Percentiles rank a stretch among this genome's conserved stretches.
Conservation (phyloP, 2,113 vertebrate species). For the Pycnonotus jocosus region DNA sequence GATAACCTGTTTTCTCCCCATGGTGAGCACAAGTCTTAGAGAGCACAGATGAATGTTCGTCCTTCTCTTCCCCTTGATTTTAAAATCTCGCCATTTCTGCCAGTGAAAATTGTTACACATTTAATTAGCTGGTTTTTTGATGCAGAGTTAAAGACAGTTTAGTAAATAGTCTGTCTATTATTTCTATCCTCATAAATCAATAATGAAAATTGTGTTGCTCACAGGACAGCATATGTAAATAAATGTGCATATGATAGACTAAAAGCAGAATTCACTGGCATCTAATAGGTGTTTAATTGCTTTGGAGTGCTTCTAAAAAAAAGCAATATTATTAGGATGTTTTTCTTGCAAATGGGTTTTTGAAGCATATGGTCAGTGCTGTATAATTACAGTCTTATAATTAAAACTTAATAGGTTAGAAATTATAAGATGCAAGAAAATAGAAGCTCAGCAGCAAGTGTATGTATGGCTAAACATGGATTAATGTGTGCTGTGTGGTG, state of each 20-base stretch:
- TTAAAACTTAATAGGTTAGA: neutral
- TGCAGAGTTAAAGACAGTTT: neutral
- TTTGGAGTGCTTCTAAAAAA: conserved; percentile 7
- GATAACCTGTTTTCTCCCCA: neutral
- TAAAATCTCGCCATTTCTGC: neutral
- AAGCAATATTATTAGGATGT: neutral
- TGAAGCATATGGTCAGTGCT: neutral
- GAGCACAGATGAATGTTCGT: neutral
- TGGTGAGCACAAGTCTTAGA: neutral
- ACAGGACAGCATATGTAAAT: conserved; percentile 11
- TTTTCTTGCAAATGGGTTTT: neutral
- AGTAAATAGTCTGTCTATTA: conserved; percentile 4
- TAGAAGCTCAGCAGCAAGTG: neutral
- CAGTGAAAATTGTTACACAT: neutral
- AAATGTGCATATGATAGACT: neutral
- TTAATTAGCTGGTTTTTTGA: neutral
- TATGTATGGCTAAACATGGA: neutral
- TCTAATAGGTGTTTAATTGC: conserved; percentile 14
- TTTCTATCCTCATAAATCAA: neutral
- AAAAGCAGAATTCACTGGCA: conserved; percentile 6
- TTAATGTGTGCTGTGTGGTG: neutral
- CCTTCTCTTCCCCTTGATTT: conserved; percentile 24
- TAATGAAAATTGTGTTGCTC: neutral
- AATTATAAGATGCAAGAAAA: neutral
- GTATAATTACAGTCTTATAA: neutral